These are phyloP conservation scores for Bombus consobrinus DNA, from an alignment of 1,140 invertebrate species.

Conservation along the genomic window DNA sequence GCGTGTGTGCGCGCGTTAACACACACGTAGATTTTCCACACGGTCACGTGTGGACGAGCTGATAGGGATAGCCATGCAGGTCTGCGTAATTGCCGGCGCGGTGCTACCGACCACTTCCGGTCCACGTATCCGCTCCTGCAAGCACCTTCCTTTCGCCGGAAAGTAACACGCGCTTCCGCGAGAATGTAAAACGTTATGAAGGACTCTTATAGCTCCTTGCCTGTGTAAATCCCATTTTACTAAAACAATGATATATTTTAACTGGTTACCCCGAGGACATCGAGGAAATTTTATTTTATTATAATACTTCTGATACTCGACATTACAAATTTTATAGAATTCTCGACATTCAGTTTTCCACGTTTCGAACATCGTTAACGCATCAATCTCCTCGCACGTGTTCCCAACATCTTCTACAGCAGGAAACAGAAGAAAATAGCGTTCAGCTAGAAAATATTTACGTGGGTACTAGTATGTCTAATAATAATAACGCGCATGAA, in stretches of 20 bases:
- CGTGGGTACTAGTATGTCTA: background rate
- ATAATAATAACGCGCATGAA: too few species aligned
- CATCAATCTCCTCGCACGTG: background rate
- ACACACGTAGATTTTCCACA: conserved; percentile 37
- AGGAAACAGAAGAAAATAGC: too few species aligned
- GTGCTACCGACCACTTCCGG: conserved; percentile 79
- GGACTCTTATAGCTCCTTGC: background rate
- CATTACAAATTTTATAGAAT: background rate
- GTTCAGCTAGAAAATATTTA: background rate
- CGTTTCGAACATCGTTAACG: background rate
- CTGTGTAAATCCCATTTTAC: background rate
- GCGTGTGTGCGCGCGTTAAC: background rate
- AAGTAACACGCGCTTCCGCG: conserved; percentile 34
- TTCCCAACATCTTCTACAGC: too few species aligned
- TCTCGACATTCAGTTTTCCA: too few species aligned
- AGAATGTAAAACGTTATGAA: conserved; percentile 20
- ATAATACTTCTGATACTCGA: background rate
- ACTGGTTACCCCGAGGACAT: too few species aligned
- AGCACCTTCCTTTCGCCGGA: conserved; percentile 74
- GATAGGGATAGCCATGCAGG: conserved; percentile 74
- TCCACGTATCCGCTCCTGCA: conserved; percentile 77
- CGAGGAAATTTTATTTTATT: background rate
- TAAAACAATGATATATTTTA: background rate
- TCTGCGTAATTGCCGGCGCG: conserved; percentile 77
- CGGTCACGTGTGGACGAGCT: conserved; percentile 58